Percentiles rank a stretch among this genome's conserved stretches.
phyloP scores from a whole-genome alignment of 2,113 vertebrate species.

The Salvelinus sp. region DNA sequence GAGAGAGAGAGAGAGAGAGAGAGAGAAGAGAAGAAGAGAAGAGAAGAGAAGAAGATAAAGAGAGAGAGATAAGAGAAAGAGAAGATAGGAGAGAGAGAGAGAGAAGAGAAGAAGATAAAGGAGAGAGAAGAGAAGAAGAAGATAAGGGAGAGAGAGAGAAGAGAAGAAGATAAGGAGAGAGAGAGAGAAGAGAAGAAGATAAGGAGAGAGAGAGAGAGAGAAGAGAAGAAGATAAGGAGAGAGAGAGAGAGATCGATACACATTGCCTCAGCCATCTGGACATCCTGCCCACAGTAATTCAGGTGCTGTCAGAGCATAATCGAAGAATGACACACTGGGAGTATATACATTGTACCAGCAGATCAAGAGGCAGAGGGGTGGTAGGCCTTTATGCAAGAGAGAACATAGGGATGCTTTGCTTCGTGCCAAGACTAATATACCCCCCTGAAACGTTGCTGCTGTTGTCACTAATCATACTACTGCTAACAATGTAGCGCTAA shows the following conservation, averaged over 20 bases:
- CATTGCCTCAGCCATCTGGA: constrained; percentile 79
- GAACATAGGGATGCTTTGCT: constrained; percentile 36
- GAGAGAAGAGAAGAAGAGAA: constrained; percentile 16
- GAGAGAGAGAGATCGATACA: constrained; percentile 72
- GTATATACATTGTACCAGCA: constrained; percentile 70
- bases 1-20: too few species aligned
- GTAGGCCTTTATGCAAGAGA: constrained; percentile 57
- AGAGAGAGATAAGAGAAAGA: constrained; percentile 21
- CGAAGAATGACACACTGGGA: constrained; percentile 79
- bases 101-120: constrained; percentile 14
- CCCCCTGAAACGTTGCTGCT: constrained; percentile 34
- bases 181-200: too few species aligned
- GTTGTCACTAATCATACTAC: constrained; percentile 60
- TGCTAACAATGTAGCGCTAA: constrained; percentile 62
- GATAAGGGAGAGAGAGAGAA: constrained; percentile 28
- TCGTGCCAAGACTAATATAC: constrained; percentile 60
- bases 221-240: constrained; percentile 19
- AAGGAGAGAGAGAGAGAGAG: constrained; percentile 39
- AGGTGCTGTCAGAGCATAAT: constrained; percentile 81
- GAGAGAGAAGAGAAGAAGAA: constrained; percentile 23
- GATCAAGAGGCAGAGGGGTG: constrained; percentile 69
- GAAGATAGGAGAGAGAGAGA: too few species aligned
- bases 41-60: constrained; percentile 43
- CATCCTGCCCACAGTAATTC: constrained; percentile 81
- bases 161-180: too few species aligned